Evolutionary conservation across 2,797 vertebrate species (phyloP).

Genomic region (Xiphophorus birchmanni): DNA sequence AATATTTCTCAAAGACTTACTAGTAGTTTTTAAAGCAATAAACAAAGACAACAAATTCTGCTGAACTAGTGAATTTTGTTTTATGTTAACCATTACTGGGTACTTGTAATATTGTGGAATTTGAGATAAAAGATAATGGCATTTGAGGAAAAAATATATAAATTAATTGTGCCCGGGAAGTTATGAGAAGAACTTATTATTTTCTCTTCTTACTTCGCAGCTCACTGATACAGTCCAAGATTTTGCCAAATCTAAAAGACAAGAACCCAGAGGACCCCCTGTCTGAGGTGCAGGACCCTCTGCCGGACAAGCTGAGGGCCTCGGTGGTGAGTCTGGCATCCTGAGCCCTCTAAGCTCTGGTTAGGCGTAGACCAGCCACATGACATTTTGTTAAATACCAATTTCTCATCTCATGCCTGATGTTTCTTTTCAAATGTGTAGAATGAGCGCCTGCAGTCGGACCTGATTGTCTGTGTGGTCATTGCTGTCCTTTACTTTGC

Average conservation of each 20-base stretch:
- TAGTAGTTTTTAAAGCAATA: not conserved
- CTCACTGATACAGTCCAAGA: constrained; percentile 94
- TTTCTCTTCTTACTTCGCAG: constrained; percentile 68
- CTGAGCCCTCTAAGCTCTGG: not conserved
- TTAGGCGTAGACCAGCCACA: not conserved
- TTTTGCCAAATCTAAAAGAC: constrained; percentile 93
- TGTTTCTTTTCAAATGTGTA: constrained; percentile 64
- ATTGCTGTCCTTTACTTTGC: constrained; percentile 98
- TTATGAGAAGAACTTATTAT: not conserved
- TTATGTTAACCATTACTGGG: not conserved
- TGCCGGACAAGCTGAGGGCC: constrained; percentile 96
- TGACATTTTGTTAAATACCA: not conserved
- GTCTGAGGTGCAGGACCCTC: constrained; percentile 95
- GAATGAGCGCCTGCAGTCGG: constrained; percentile 97
- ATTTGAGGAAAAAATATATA: too few relatives aligned
- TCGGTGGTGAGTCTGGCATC: constrained; percentile 88
- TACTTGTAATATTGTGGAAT: not conserved
- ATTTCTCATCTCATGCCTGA: not conserved
- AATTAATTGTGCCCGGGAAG: not conserved
- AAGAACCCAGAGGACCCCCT: constrained; percentile 98
- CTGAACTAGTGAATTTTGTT: not conserved
- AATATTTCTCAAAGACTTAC: not conserved
- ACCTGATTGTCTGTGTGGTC: constrained; percentile 93
- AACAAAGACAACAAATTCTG: not conserved
- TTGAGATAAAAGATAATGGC: too few relatives aligned